Evolutionary conservation across 2,888 invertebrate species (phyloP), one percentile per base, ranked within the genome.

Genomic region (Philonicus albiceps): DNA sequence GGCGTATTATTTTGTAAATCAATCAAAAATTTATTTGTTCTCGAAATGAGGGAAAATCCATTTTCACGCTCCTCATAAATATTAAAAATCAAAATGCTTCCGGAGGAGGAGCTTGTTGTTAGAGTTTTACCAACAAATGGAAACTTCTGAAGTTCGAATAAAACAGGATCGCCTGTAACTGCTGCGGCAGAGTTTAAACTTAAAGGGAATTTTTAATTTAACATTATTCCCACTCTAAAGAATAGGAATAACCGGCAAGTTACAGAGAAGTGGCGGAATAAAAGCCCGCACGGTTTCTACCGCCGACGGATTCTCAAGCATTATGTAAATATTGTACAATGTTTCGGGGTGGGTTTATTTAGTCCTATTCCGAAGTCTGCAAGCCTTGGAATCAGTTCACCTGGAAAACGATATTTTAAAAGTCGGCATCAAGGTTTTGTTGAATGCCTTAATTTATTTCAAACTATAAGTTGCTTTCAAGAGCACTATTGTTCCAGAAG

Each of bases 171-270:
- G 73, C 5, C 30, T 8, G 31, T 6, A 73, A 31, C 31, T 27
- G 73, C 37, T 74, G 11, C 37, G 27, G 37, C 37, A n/a, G 37
- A 74, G 19, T 74, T 64, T 74, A 16, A 13, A n/a, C 74, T 74
- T 37, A 34, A 74, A 74, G 37, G 30, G 74, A 74, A 74, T 74
- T 74, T 74, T 74, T 74, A 74, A 74, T 74, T 74, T 34, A 74
- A 74, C 64, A 37, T 74, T 74, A 37, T 74, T 37, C 74, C 34
- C 6, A 34, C 8, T 74, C n/a, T 16, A 19, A 11, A 16, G 34
- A 74, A 74, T 19, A 30, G 30, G 74, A 30, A 74, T 16, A 27
- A 74, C 49, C 49, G 74, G 19, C 74, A 6, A 74, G 37, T 74
- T 30, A 19, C n/a, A 31, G 74, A 13, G 31, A 34, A 74, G 74